These are phyloP conservation scores for Corella eumyota DNA, from an alignment of 23 tunicate genomes.

Conservation along the genomic window DNA sequence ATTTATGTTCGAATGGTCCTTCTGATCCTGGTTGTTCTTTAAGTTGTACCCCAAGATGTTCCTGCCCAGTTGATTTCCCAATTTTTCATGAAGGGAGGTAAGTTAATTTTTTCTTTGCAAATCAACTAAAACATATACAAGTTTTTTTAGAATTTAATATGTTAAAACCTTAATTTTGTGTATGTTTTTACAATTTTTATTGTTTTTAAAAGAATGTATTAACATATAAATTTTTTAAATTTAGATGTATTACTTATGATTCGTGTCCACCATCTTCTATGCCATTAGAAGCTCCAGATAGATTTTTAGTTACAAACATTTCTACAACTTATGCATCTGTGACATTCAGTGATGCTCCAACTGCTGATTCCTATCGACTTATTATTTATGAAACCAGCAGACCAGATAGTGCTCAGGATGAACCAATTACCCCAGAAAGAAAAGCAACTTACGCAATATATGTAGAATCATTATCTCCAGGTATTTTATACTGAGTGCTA, in stretches of 20 bases:
- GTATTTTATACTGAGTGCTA: no score
- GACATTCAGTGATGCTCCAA: neutral
- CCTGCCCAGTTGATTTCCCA: conserved; percentile 34
- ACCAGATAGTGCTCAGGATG: neutral
- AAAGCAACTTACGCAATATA: no score
- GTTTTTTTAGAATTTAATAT: no score
- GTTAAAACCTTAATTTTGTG: no score
- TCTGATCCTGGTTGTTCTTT: conserved; percentile 5
- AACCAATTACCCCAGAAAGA: no score
- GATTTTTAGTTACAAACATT: neutral
- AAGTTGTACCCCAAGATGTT: conserved; percentile 31
- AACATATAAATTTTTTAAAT: no score
- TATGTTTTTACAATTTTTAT: no score
- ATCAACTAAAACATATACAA: no score
- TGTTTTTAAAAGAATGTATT: no score
- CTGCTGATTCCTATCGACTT: neutral
- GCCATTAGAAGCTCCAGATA: neutral
- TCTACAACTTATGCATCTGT: neutral
- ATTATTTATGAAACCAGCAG: neutral
- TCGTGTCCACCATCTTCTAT: no score
- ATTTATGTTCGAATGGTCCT: conserved; percentile 16
- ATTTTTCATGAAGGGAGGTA: conserved; percentile 34
- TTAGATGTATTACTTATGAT: no score
- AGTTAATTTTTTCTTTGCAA: neutral
- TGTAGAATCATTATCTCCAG: no score